A percentile compares a stretch with the other conserved stretches of the same genome.
These are phyloP conservation scores for Leucopsar rothschildi DNA, from an alignment of 2,113 vertebrate genomes.

Conservation along the genomic window DNA sequence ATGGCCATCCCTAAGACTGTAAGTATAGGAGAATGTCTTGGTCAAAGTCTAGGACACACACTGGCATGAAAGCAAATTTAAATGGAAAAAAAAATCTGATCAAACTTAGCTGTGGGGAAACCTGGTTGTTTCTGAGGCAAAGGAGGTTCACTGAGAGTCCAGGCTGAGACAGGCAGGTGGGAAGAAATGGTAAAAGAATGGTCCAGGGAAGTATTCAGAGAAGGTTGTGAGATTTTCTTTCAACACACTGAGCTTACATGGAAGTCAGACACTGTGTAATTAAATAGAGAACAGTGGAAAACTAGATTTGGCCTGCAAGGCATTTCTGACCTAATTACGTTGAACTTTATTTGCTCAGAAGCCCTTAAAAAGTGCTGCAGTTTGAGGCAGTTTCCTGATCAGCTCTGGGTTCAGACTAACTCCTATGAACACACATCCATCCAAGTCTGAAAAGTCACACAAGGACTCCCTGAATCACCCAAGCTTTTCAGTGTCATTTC, in stretches of 20 bases:
- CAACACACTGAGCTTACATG: background rate
- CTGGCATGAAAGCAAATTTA: background rate
- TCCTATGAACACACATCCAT: background rate
- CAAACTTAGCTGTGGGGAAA: background rate
- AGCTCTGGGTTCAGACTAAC: background rate
- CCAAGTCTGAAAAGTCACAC: background rate
- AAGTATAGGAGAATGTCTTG: background rate
- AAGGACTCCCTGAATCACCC: background rate
- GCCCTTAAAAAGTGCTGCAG: conserved; percentile 29
- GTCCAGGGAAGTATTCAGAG: background rate
- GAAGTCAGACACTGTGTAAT: conserved; percentile 35
- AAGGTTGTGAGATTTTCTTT: conserved; percentile 2
- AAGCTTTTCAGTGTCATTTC: background rate
- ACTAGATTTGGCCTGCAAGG: conserved; percentile 54
- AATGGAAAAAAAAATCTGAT: background rate
- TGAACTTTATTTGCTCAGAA: conserved; percentile 57
- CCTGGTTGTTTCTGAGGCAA: background rate
- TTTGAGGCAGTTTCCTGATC: conserved; percentile 14
- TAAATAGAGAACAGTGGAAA: conserved; percentile 59
- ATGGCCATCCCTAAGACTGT: accelerated
- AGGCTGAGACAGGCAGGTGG: background rate
- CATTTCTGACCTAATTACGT: conserved; percentile 58
- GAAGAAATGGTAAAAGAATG: background rate
- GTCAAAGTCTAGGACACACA: background rate
- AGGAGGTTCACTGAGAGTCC: background rate